A percentile compares a stretch with the other conserved stretches of the same genome.
phyloP scores from a whole-genome alignment of 64 coral and sea anemone genomes.

The Porites lutea region DNA sequence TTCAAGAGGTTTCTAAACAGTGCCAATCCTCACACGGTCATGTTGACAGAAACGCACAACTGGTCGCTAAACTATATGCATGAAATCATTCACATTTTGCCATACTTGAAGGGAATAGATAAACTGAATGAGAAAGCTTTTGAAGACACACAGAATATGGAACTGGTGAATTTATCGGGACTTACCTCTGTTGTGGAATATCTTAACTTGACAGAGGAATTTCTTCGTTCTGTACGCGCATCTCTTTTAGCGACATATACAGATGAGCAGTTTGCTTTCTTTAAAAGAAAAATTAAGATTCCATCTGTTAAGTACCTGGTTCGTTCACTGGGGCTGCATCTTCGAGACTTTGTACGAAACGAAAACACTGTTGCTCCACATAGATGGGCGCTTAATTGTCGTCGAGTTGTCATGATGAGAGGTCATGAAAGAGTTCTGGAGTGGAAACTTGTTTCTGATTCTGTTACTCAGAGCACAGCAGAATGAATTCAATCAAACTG shows the following conservation, averaged over 20 bases:
- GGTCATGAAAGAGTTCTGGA: conserved; percentile 23
- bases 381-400: conserved; percentile 45
- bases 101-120: not conserved
- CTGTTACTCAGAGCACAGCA: too few species aligned
- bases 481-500: too few species aligned
- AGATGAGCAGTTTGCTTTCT: not conserved
- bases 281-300: not conserved
- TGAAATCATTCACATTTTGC: not conserved
- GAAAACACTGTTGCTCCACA: conserved; percentile 44
- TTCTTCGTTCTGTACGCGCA: conserved; percentile 6
- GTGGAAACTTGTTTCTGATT: conserved; percentile 18
- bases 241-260: not conserved
- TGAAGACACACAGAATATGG: conserved; percentile 4
- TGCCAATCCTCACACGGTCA: conserved; percentile 21
- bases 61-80: not conserved
- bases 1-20: conserved; percentile 29
- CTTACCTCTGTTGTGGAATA: conserved; percentile 1
- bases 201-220: not conserved
- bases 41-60: conserved; percentile 21
- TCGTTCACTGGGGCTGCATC: not conserved
- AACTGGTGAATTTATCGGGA: not conserved
- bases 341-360: conserved; percentile 18
- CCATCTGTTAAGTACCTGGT: not conserved
- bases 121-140: not conserved
- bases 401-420: conserved; percentile 28